Evolutionary conservation across 2,113 vertebrate species (phyloP).

Genomic region (Microcebus murinus): DNA sequence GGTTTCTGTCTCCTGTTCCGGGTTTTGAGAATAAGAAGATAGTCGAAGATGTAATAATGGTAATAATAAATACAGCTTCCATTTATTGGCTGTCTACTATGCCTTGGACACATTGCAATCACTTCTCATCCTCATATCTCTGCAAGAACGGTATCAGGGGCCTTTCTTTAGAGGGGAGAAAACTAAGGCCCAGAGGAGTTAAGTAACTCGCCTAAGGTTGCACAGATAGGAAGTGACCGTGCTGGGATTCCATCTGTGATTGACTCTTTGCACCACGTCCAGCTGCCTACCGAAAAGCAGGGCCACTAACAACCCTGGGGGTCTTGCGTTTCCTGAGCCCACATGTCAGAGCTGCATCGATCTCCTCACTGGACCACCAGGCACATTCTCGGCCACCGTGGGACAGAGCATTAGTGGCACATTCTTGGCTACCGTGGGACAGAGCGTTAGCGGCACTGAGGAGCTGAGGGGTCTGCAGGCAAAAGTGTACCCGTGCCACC

Average conservation of each 20-base stretch:
- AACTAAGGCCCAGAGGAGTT: background rate
- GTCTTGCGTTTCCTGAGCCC: background rate
- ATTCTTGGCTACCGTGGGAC: background rate
- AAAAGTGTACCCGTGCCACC: accelerated
- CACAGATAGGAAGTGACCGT: background rate
- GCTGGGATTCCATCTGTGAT: accelerated
- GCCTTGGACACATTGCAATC: accelerated
- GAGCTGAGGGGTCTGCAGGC: background rate
- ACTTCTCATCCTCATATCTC: background rate
- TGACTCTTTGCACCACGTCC: background rate
- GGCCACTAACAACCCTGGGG: background rate
- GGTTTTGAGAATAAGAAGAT: background rate
- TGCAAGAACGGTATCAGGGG: background rate
- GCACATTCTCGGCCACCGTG: background rate
- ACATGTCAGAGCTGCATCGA: background rate
- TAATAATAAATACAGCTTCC: background rate
- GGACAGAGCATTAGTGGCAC: background rate
- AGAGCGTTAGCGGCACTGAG: background rate
- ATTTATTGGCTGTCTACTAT: background rate
- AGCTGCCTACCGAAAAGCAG: background rate
- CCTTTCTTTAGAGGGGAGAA: background rate
- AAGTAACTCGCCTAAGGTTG: background rate
- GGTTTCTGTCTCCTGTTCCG: background rate
- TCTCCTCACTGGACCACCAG: accelerated
- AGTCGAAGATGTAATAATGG: background rate